Evolutionary conservation across 2,888 invertebrate genomes (phyloP).

Genomic region (Cerastis rubricosa): DNA sequence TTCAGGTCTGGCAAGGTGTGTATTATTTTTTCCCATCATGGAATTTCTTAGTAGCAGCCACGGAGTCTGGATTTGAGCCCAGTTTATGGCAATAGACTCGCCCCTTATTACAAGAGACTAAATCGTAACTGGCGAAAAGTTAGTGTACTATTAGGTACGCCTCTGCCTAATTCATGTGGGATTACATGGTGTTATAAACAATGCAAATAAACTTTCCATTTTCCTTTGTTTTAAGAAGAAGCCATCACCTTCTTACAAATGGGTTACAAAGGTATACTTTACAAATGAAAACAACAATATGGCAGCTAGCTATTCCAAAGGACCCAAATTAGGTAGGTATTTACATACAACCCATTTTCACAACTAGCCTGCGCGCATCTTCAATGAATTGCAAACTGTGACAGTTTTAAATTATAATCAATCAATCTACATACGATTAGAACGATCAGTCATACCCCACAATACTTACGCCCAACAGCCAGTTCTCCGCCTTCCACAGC

Average conservation of each 20-base stretch:
- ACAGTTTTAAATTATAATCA: neutral
- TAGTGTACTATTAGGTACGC: too few relatives aligned
- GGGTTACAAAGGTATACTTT: neutral
- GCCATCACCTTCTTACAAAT: neutral
- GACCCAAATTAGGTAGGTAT: neutral
- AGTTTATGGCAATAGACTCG: too few relatives aligned
- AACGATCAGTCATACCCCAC: neutral
- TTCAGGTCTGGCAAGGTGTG: too few relatives aligned
- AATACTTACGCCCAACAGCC: slow-evolving; percentile 1
- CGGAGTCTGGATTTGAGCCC: too few relatives aligned
- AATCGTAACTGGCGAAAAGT: too few relatives aligned
- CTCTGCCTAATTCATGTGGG: too few relatives aligned
- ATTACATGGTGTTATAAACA: neutral
- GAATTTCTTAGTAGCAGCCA: too few relatives aligned
- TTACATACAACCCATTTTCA: too few relatives aligned
- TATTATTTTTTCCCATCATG: too few relatives aligned
- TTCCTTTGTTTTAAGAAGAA: neutral
- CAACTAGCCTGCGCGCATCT: too few relatives aligned
- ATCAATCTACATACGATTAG: neutral
- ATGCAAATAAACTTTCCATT: neutral
- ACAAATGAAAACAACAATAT: neutral
- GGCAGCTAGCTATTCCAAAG: neutral
- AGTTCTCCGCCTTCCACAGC: neutral
- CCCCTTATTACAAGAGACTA: too few relatives aligned
- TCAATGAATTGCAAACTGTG: neutral